phyloP scores from a whole-genome alignment of 2,113 vertebrate species.

The Syngnathus floridae region DNA sequence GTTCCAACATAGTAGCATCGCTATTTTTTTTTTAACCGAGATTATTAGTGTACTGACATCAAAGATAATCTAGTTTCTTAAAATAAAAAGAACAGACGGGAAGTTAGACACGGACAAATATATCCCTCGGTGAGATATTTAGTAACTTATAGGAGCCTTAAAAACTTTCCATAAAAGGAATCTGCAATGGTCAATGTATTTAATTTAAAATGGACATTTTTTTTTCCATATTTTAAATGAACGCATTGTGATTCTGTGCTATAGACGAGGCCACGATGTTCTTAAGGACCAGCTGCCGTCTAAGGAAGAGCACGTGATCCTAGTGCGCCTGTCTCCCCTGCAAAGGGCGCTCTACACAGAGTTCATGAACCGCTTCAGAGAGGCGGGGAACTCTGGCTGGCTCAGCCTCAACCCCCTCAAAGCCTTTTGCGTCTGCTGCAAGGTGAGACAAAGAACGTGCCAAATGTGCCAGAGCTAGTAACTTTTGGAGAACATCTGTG shows the following conservation, averaged over 20 bases:
- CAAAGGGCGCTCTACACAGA: conserved; percentile 89
- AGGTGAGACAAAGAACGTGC: conserved; percentile 60
- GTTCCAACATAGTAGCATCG: too few species aligned
- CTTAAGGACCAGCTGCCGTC: conserved; percentile 86
- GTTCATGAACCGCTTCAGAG: conserved; percentile 93
- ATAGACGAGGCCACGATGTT: conserved; percentile 88
- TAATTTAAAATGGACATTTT: background rate
- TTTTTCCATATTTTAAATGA: background rate
- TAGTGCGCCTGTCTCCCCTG: conserved; percentile 88
- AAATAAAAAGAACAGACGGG: too few species aligned
- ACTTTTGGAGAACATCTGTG: too few species aligned
- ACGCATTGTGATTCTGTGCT: background rate
- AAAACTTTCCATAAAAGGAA: background rate
- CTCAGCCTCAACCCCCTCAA: conserved; percentile 92
- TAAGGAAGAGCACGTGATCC: conserved; percentile 90
- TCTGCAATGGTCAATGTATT: background rate
- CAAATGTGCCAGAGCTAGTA: background rate
- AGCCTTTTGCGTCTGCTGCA: conserved; percentile 94
- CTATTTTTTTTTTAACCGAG: too few species aligned
- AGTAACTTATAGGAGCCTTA: background rate
- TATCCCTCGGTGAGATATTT: background rate
- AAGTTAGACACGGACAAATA: too few species aligned
- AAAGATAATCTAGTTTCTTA: too few species aligned
- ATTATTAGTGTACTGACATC: too few species aligned
- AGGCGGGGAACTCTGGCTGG: conserved; percentile 91